These are phyloP conservation scores for Anodontia alba DNA, from an alignment of 2,888 invertebrate genomes.

Conservation along the genomic window DNA sequence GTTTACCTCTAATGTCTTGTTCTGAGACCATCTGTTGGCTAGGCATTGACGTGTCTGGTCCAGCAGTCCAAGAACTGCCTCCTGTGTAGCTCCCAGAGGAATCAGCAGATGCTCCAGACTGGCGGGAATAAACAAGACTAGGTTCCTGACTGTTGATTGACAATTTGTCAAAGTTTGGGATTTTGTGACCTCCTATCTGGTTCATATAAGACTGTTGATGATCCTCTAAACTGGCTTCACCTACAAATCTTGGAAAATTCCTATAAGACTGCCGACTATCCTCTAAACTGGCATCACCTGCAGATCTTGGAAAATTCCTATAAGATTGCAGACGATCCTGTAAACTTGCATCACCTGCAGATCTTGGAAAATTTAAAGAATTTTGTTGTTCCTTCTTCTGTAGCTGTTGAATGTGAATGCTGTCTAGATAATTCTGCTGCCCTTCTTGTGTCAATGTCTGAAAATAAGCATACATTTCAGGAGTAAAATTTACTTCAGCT, in stretches of 20 bases:
- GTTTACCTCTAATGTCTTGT: background rate
- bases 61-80: background rate
- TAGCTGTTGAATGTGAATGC: background rate
- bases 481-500: background rate
- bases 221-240: background rate
- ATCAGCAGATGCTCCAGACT: background rate
- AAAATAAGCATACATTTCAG: background rate
- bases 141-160: background rate
- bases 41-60: background rate
- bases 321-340: background rate
- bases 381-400: no score
- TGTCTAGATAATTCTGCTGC: background rate
- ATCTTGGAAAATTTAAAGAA: no score
- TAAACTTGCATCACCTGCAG: background rate
- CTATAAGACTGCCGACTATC: no score
- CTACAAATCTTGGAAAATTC: no score
- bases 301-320: no score
- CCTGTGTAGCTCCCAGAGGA: background rate
- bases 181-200: background rate
- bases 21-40: background rate
- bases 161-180: background rate
- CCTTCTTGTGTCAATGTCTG: background rate
- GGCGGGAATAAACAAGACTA: background rate
- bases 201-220: background rate
- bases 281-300: no score